Evolutionary conservation across 2,113 vertebrate genomes (phyloP).

Genomic region (Turdus rufiventris): DNA sequence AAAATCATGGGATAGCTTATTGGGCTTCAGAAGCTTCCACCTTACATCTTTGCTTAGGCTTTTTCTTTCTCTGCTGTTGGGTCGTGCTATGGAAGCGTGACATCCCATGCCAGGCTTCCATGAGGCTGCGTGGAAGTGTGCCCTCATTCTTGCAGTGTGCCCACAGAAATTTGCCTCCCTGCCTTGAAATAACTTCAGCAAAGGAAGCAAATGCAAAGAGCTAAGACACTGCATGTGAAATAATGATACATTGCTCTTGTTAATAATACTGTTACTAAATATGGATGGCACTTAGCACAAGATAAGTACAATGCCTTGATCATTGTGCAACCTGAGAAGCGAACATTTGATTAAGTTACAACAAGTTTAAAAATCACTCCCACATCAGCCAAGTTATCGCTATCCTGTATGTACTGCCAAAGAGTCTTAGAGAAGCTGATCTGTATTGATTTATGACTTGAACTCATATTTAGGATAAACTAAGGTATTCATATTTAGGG

Average conservation of each 20-base stretch:
- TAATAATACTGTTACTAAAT: neutral
- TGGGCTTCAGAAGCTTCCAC: neutral
- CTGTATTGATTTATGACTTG: neutral
- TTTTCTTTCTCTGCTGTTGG: neutral
- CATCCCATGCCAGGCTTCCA: neutral
- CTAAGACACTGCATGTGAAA: neutral
- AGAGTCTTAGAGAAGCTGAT: neutral
- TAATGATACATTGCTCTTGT: neutral
- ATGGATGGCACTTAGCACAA: neutral
- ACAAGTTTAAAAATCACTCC: constrained; percentile 1
- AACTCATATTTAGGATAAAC: neutral
- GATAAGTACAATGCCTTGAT: neutral
- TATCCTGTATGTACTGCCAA: neutral
- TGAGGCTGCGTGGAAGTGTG: fast-evolving
- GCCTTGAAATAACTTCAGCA: neutral
- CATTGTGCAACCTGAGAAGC: neutral
- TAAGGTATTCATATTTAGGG: neutral
- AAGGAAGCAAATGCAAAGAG: neutral
- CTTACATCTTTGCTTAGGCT: neutral
- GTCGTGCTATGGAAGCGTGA: fast-evolving
- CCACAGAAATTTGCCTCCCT: neutral
- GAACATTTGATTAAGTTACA: neutral
- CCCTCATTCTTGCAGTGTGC: neutral
- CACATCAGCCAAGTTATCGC: neutral
- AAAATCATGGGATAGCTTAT: neutral